Percentiles rank a stretch among this genome's conserved stretches.
Conservation (phyloP, 1,140 invertebrate species). For the Temnothorax longispinosus region DNA sequence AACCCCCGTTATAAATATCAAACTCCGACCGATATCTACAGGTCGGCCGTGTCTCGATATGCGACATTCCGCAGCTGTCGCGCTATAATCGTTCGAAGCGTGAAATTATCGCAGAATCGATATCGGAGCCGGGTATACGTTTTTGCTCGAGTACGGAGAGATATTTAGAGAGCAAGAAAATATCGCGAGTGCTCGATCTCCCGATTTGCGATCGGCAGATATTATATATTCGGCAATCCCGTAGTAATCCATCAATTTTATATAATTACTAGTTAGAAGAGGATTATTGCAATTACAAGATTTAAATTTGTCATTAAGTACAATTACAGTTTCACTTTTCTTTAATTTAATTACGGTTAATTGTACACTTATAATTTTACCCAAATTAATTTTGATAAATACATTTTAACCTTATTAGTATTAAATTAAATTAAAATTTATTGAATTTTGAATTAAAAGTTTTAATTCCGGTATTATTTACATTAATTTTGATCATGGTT, state of each 20-base stretch:
- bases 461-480: background rate
- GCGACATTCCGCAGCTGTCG: conserved; percentile 72
- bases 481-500: background rate
- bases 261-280: background rate
- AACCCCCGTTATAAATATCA: conserved; percentile 58
- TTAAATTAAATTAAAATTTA: conserved; percentile 4
- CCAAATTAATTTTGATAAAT: background rate
- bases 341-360: background rate
- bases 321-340: background rate
- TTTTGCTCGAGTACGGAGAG: conserved; percentile 57
- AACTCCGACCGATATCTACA: conserved; percentile 43
- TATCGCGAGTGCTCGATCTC: background rate
- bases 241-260: background rate
- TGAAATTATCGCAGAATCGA: conserved; percentile 74
- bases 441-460: conserved; percentile 16
- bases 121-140: conserved; percentile 61
- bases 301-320: background rate
- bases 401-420: background rate
- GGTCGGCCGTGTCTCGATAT: conserved; percentile 55
- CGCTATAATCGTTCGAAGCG: conserved; percentile 72
- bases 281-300: background rate
- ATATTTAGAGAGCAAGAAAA: conserved; percentile 68
- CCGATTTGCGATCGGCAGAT: background rate
- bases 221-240: background rate
- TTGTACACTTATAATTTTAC: conserved; percentile 2